A percentile compares a stretch with the other conserved stretches of the same genome.
These are phyloP conservation scores for Recurvirostra avosetta DNA, from an alignment of 2,113 vertebrate species.

Conservation along the genomic window DNA sequence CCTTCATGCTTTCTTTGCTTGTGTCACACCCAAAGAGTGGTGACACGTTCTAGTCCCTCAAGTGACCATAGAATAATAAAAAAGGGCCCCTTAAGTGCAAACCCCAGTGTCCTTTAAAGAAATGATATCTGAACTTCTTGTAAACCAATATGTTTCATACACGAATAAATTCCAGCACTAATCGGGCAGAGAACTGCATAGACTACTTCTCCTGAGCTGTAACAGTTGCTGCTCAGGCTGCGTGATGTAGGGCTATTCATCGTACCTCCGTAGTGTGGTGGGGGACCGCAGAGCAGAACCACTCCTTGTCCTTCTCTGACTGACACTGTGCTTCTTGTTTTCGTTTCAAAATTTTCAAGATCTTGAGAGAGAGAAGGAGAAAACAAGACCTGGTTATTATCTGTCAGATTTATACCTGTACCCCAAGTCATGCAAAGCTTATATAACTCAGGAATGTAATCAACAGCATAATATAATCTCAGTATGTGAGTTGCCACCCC, in stretches of 20 bases:
- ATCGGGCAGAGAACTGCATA: background rate
- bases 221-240: background rate
- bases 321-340: conserved; percentile 77
- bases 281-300: conserved; percentile 85
- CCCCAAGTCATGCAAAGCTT: background rate
- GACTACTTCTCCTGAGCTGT: background rate
- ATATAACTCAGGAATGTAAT: accelerated
- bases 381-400: background rate
- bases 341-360: conserved; percentile 84
- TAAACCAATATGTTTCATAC: accelerated
- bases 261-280: conserved; percentile 84
- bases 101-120: background rate
- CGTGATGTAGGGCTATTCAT: accelerated
- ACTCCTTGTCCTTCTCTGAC: conserved; percentile 89
- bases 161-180: background rate
- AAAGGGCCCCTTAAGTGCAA: accelerated
- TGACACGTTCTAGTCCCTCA: background rate
- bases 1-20: background rate
- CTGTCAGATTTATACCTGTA: background rate
- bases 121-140: background rate
- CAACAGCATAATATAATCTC: background rate
- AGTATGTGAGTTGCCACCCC: background rate
- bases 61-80: background rate
- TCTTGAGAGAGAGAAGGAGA: conserved; percentile 70
- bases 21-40: background rate